Evolutionary conservation across 2,113 vertebrate species (phyloP).

Genomic region (Calypte anna): DNA sequence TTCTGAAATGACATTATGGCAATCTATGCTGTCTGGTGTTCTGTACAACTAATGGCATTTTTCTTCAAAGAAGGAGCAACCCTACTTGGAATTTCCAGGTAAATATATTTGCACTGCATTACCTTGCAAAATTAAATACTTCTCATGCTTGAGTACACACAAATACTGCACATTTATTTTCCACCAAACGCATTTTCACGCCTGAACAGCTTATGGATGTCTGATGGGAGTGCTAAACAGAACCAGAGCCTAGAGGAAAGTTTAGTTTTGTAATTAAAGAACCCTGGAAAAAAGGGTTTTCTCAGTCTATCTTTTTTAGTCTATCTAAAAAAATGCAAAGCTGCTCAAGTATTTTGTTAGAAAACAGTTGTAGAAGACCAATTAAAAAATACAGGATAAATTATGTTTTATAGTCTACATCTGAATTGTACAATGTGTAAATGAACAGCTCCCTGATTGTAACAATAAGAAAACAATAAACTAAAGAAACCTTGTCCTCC

Average conservation of each 20-base stretch:
- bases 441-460: neutral
- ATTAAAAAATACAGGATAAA: neutral
- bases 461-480: neutral
- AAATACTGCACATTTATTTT: neutral
- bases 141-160: neutral
- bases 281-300: neutral
- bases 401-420: neutral
- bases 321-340: neutral
- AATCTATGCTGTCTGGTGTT: neutral
- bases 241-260: rapidly evolving
- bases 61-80: neutral
- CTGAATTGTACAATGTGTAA: neutral
- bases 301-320: neutral
- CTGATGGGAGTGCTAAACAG: neutral
- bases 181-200: neutral
- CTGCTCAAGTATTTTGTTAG: neutral
- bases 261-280: neutral
- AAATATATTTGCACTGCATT: neutral
- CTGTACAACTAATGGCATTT: neutral
- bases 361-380: neutral
- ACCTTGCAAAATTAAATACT: neutral
- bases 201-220: neutral
- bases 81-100: neutral
- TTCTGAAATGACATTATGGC: neutral
- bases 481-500: neutral